These are phyloP conservation scores for Drosophila mauritiana DNA, from an alignment of 1,140 invertebrate species.

Conservation along the genomic window DNA sequence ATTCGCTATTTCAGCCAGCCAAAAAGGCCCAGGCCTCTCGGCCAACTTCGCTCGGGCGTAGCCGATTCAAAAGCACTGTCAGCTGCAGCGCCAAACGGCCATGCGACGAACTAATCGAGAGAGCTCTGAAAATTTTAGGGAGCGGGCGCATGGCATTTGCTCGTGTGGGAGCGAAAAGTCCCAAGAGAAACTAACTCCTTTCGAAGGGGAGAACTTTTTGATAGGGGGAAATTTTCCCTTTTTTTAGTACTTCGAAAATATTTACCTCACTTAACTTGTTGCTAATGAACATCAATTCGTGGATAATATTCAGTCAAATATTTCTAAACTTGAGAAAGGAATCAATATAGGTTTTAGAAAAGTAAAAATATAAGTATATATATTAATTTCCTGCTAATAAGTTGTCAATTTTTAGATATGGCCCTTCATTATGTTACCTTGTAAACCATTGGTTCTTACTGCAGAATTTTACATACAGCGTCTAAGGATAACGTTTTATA, in stretches of 20 bases:
- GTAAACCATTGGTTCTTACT: too few species aligned
- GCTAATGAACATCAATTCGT: slow-evolving; percentile 1
- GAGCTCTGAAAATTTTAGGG: slow-evolving; percentile 1
- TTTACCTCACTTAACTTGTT: slow-evolving; percentile 25
- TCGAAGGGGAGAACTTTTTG: not conserved
- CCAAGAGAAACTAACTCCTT: not conserved
- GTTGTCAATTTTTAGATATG: too few species aligned
- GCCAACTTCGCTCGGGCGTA: slow-evolving; percentile 9
- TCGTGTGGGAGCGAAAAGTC: not conserved
- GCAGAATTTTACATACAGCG: too few species aligned
- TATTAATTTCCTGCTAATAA: too few species aligned
- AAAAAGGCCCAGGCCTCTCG: slow-evolving; percentile 54
- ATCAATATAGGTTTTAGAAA: too few species aligned
- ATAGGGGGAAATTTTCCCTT: slow-evolving; percentile 24
- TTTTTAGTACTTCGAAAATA: slow-evolving; percentile 1
- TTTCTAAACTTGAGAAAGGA: not conserved
- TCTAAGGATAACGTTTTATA: too few species aligned
- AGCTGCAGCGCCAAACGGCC: slow-evolving; percentile 55
- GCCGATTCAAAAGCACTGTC: slow-evolving; percentile 6
- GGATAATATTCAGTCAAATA: not conserved
- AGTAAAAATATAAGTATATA: too few species aligned
- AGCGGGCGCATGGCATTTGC: slow-evolving; percentile 48
- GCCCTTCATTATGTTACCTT: too few species aligned
- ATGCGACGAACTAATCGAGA: slow-evolving; percentile 18
- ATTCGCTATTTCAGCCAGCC: slow-evolving; percentile 54